A percentile compares a stretch with the other conserved stretches of the same genome.
Conservation (phyloP, 2,113 vertebrate genomes). For the Cochlearius cochlearius region DNA sequence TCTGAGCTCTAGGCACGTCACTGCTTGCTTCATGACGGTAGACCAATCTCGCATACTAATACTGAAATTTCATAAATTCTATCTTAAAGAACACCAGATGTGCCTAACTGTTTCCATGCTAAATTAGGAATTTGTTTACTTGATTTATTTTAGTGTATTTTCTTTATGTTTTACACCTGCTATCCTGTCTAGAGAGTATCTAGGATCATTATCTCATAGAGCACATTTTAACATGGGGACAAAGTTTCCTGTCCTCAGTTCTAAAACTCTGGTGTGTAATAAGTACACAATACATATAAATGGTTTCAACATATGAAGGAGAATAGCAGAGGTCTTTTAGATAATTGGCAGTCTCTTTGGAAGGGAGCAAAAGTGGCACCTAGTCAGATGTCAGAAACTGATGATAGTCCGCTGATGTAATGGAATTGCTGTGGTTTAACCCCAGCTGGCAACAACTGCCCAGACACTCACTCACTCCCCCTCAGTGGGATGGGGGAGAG, state of each 20-base stretch:
- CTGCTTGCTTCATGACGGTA: background rate
- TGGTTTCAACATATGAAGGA: background rate
- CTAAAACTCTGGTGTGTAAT: background rate
- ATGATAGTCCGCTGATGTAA: background rate
- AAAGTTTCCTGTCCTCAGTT: background rate
- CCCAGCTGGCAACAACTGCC: too few species aligned
- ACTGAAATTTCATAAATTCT: background rate
- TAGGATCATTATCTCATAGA: background rate
- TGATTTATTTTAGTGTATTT: background rate
- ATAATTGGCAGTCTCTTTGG: background rate
- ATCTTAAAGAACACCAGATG: background rate
- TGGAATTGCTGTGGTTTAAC: background rate
- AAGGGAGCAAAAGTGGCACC: background rate
- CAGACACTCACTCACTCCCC: too few species aligned
- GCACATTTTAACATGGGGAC: background rate
- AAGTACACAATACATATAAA: background rate
- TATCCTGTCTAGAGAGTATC: background rate
- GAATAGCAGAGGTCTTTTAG: background rate
- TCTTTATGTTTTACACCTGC: background rate
- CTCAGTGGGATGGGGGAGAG: too few species aligned
- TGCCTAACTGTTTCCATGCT: background rate
- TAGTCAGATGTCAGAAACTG: background rate
- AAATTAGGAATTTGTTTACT: background rate
- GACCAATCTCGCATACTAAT: background rate
- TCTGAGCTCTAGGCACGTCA: background rate